Evolutionary conservation across 2,888 invertebrate species (phyloP), one percentile per base, ranked within the genome.

Genomic region (Protonemura montana): DNA sequence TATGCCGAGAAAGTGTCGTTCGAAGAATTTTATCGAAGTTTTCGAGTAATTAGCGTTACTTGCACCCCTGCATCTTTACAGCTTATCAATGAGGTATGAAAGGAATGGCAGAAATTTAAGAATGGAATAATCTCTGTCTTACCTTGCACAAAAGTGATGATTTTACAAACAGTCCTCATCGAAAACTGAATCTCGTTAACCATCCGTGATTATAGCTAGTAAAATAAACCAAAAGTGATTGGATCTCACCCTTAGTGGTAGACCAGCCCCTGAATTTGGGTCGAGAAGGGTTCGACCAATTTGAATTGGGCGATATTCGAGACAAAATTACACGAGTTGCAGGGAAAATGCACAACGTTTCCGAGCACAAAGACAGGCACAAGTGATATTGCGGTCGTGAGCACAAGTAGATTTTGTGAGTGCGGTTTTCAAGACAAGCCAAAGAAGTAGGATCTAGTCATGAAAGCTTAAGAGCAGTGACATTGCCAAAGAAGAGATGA

Each of bases 401-500:
- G 13, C 59, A 59, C 16, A 59, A 59, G 13, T 59, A 59, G 59
- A 59, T 21, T 59, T 2, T 59, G 59, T 59, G 13, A 59, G 59
- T 59, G 59, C 59, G 21, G 59, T 59, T 59, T 59, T 59, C 13
- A 59, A 59, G 59, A 59, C 59, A 59, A 59, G 59, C 59, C 59
- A 59, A 59, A 59, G 59, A 59, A 59, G 13, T 59, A 59, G 59
- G 2, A 59, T 21, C 59, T 59, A 59, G 59, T 59, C 59, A 59
- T 59, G 59, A 59, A 10, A 35, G 35, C 35, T 35, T 3, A 59
- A 59, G 59, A 59, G 59, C 21, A 21, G 6, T 10, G 59, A 59
- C 59, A 59, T 59, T 59, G 59, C 59, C 59, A 59, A 59, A 59
- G 59, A 59, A 59, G 35, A 35, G 35, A 59, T 59, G 59, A 59